A percentile compares a stretch with the other conserved stretches of the same genome.
Evolutionary conservation across 1,140 invertebrate genomes (phyloP).

Genomic region (Heliconius eleuchia): DNA sequence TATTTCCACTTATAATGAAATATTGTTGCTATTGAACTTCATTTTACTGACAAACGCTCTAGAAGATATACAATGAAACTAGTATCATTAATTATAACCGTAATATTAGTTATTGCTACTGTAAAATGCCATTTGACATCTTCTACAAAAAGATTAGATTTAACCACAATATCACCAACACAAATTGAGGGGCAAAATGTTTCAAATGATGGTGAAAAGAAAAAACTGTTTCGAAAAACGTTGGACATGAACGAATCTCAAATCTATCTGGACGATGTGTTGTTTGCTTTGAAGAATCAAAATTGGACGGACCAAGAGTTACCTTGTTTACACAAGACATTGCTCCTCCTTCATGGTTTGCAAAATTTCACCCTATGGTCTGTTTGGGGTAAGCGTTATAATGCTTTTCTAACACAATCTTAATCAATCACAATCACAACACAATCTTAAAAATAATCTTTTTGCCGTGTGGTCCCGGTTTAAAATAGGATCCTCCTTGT

Average conservation of each 20-base stretch:
- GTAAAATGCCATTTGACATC: constrained; percentile 37
- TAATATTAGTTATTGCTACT: constrained; percentile 6
- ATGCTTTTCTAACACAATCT: background rate
- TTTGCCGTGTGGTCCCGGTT: too few relatives aligned
- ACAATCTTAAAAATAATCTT: too few relatives aligned
- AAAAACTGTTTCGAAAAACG: constrained; percentile 19
- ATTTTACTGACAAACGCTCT: constrained; percentile 41
- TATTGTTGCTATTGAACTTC: constrained; percentile 36
- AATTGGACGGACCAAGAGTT: constrained; percentile 65
- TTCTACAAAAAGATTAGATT: constrained; percentile 36
- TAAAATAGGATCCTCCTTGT: too few relatives aligned
- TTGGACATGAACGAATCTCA: constrained; percentile 42
- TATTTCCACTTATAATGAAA: constrained; percentile 56
- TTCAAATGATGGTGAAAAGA: constrained; percentile 30
- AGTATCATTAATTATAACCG: constrained; percentile 25
- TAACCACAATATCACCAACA: constrained; percentile 28
- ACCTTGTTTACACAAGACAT: constrained; percentile 60
- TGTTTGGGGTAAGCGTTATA: constrained; percentile 62
- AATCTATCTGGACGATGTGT: constrained; percentile 67
- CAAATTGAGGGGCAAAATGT: constrained; percentile 28
- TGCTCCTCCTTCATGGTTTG: constrained; percentile 53
- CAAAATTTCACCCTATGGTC: constrained; percentile 73
- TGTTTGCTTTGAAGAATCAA: constrained; percentile 57
- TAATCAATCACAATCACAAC: too few relatives aligned
- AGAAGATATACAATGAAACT: constrained; percentile 44